Evolutionary conservation across 30 jellyfish, hydroid and myxozoan genomes (phyloP), one percentile per base, ranked within the genome.

Genomic region (Euphysa ruthae): DNA sequence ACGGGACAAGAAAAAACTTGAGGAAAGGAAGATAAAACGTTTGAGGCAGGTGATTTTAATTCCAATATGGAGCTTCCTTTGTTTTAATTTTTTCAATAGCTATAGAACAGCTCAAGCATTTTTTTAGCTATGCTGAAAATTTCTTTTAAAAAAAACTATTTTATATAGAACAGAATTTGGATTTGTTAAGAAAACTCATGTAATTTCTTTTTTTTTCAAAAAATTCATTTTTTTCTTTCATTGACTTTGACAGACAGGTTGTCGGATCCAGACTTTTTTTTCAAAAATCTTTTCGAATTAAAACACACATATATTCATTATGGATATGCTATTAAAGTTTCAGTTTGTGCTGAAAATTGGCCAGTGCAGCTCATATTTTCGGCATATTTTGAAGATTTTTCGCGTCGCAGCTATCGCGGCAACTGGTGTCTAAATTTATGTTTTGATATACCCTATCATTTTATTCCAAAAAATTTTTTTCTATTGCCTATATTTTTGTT

Each of bases 151-250:
- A 61, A 61, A 66, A 61, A 20, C 74, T 61, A 66, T 25, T 61
- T 61, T 61, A 61, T 25, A 22, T 32, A 66, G 25, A 61, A 61
- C 74, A 61, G 66, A 61, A 25, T 26, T 61, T 61, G 18, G 2
- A 46, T 46, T n/a, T 46, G 3, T 46, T 29, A 46, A 46, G 10
- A 8, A 46, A 4, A 46, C 18, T n/a, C 18, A 5, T 8, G 23
- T 25, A n/a, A 46, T 46, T 25, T 25, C 8, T 46, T 5, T 2
- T 46, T 46, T 46, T 46, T 46, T 46, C 60, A 46, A 46, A 46
- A 4, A 46, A 46, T 46, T 25, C 4, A 4, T 29, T 46, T 46
- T 46, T 46, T 46, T 46, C 2, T 46, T n/a, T n/a, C 23, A 46
- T 10, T 29, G 23, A 2, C 10, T 46, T 46, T 46, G 60, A 29